These are phyloP conservation scores for Zeugodacus cucurbitae DNA, from an alignment of 1,140 invertebrate species.

Conservation along the genomic window DNA sequence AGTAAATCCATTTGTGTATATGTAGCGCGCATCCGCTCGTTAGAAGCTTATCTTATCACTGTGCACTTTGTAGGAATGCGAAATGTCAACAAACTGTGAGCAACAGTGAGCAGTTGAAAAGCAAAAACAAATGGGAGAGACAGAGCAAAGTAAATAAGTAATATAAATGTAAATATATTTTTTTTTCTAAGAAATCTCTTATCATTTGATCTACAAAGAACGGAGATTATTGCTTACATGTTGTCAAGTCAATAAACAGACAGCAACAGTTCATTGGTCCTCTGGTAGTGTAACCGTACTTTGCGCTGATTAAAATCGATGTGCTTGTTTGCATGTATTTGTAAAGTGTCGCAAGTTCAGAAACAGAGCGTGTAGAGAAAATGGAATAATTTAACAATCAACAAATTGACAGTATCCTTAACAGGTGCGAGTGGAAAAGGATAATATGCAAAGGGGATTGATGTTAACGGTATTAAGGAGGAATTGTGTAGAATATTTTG, in stretches of 20 bases:
- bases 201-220: not conserved
- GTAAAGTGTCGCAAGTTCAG: not conserved
- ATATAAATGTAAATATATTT: not conserved
- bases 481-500: too few relatives aligned
- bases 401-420: too few relatives aligned
- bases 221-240: not conserved
- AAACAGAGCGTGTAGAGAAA: not conserved
- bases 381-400: not conserved
- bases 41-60: constrained; percentile 12
- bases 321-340: not conserved
- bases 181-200: not conserved
- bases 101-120: not conserved
- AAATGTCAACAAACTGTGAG: not conserved
- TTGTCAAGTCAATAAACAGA: not conserved
- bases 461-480: too few relatives aligned
- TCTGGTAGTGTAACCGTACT: not conserved
- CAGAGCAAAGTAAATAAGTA: not conserved
- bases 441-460: too few relatives aligned
- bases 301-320: not conserved
- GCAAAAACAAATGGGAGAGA: not conserved
- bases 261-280: not conserved
- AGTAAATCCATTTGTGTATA: not conserved
- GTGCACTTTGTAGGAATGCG: not conserved
- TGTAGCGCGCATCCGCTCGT: not conserved
- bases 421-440: too few relatives aligned